phyloP scores from a whole-genome alignment of 2,113 vertebrate species.

The Polypterus senegalus region DNA sequence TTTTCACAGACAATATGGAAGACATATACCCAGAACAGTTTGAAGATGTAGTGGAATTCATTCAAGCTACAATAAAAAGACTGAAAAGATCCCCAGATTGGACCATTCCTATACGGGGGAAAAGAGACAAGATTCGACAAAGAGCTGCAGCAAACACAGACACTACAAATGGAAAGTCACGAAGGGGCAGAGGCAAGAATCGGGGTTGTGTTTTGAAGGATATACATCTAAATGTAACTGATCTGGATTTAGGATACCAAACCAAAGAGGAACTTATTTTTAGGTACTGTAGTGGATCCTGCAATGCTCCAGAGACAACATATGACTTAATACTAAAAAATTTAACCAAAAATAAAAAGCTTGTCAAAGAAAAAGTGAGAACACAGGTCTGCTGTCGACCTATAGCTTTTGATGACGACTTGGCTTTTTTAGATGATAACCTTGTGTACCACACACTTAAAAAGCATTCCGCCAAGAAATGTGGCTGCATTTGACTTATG shows the following conservation, averaged over 20 bases:
- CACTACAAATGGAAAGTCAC: conserved; percentile 43
- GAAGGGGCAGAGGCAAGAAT: conserved; percentile 48
- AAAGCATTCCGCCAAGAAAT: conserved; percentile 93
- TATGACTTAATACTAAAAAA: conserved; percentile 97
- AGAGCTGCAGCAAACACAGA: conserved; percentile 42
- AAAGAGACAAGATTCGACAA: conserved; percentile 59
- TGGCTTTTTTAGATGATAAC: conserved; percentile 90
- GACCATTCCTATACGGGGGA: conserved; percentile 40
- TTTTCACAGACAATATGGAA: conserved; percentile 61
- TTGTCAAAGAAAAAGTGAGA: conserved; percentile 74
- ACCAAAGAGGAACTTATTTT: conserved; percentile 96
- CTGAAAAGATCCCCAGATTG: conserved; percentile 70
- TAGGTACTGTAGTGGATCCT: conserved; percentile 90
- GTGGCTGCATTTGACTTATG: conserved; percentile 73
- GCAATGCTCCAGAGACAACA: conserved; percentile 75
- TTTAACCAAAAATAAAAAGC: conserved; percentile 82
- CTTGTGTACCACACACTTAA: conserved; percentile 85
- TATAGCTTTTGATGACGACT: conserved; percentile 81
- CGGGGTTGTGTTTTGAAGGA: conserved; percentile 82
- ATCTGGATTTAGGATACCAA: conserved; percentile 87
- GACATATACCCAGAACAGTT: conserved; percentile 78
- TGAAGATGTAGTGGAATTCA: conserved; percentile 92
- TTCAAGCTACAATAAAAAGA: conserved; percentile 82
- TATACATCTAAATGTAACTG: conserved; percentile 89
- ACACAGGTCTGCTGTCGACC: conserved; percentile 83